Conservation (phyloP, 23 tunicate genomes). For the Halocynthia aurantium region DNA sequence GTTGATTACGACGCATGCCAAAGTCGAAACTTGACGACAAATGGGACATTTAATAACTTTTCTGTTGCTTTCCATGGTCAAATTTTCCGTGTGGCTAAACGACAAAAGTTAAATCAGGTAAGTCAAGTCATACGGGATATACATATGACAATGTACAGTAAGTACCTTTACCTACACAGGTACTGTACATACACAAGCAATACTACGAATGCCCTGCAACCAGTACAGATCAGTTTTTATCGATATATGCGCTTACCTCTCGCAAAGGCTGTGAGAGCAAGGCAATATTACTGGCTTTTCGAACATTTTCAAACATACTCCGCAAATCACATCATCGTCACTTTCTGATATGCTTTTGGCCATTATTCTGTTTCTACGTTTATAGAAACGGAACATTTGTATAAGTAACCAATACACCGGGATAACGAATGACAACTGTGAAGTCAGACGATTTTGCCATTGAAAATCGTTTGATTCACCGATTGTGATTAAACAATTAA, state of each 20-base stretch:
- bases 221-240: too few species aligned
- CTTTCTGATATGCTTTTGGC: not conserved
- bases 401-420: too few species aligned
- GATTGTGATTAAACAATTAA: too few species aligned
- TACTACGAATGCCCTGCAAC: too few species aligned
- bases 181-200: too few species aligned
- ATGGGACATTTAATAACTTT: conserved; percentile 5
- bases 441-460: too few species aligned
- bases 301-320: conserved; percentile 1
- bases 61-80: not conserved
- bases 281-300: conserved; percentile 2
- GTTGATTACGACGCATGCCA: conserved; percentile 1
- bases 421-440: too few species aligned
- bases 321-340: conserved; percentile 1
- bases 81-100: not conserved
- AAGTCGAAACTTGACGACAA: conserved; percentile 6
- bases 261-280: conserved; percentile 6
- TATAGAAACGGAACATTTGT: too few species aligned
- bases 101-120: not conserved
- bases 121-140: not conserved
- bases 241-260: not conserved
- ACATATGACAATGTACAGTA: not conserved
- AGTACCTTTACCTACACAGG: too few species aligned
- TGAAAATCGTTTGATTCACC: too few species aligned
- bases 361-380: not conserved